These are phyloP conservation scores for Heliothis peltigera DNA, from an alignment of 2,888 invertebrate species.

Conservation along the genomic window DNA sequence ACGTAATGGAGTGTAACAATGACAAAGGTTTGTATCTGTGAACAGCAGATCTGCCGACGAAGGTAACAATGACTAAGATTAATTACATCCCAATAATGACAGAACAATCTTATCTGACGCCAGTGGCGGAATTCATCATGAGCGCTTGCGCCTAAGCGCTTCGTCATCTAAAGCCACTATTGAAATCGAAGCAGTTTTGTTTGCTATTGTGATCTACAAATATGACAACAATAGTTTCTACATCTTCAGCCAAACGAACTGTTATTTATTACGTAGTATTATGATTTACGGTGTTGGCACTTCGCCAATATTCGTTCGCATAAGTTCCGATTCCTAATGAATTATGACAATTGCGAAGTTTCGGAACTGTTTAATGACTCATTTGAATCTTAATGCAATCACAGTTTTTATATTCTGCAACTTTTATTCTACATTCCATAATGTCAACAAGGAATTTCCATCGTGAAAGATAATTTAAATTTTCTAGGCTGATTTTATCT, in stretches of 20 bases:
- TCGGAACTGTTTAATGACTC: conserved; percentile 26
- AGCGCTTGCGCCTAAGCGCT: conserved; percentile 68
- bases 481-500: conserved; percentile 62
- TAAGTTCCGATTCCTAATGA: conserved; percentile 43
- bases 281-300: conserved; percentile 52
- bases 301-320: conserved; percentile 48
- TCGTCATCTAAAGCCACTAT: conserved; percentile 68
- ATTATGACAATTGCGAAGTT: conserved; percentile 46
- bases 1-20: conserved; percentile 63
- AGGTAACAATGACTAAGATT: conserved; percentile 83
- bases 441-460: conserved; percentile 22
- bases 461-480: conserved; percentile 55
- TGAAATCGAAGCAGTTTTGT: conserved; percentile 58
- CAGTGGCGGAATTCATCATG: conserved; percentile 77
- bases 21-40: conserved; percentile 68
- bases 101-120: conserved; percentile 79
- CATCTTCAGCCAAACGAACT: conserved; percentile 43
- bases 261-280: conserved; percentile 56
- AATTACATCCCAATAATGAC: conserved; percentile 83
- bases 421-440: conserved; percentile 13
- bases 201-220: conserved; percentile 52
- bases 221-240: conserved; percentile 61
- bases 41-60: conserved; percentile 75
- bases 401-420: conserved; percentile 12
- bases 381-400: conserved; percentile 25